A percentile compares a stretch with the other conserved stretches of the same genome.
Evolutionary conservation across 1,140 invertebrate genomes (phyloP).

Genomic region (Drosophila truncata): DNA sequence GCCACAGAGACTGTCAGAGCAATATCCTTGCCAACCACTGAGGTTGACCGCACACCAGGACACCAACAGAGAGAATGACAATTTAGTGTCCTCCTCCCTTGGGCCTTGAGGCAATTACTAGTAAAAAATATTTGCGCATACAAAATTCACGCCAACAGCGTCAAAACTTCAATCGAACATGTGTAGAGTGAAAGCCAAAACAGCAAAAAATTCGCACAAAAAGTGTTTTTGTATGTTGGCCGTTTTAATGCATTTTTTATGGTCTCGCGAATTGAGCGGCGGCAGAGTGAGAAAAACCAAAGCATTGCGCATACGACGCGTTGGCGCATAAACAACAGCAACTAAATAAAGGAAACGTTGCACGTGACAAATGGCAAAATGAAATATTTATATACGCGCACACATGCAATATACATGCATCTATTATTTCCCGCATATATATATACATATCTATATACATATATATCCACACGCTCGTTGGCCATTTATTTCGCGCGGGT

Average conservation of each 20-base stretch:
- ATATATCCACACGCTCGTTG: conserved; percentile 20
- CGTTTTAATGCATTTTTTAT: conserved; percentile 36
- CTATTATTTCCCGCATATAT: conserved; percentile 40
- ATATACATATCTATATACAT: conserved; percentile 22
- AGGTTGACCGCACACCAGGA: conserved; percentile 26
- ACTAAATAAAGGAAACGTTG: conserved; percentile 46
- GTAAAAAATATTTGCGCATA: conserved; percentile 13
- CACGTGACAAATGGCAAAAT: conserved; percentile 82
- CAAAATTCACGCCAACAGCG: conserved; percentile 27
- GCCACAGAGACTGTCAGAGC: conserved; percentile 19
- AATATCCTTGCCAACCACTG: conserved; percentile 17
- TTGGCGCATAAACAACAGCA: conserved; percentile 69
- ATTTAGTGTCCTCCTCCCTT: conserved; percentile 15
- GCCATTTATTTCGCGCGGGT: conserved; percentile 23
- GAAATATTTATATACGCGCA: conserved; percentile 72
- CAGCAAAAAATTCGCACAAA: conserved; percentile 1
- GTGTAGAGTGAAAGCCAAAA: conserved; percentile 11
- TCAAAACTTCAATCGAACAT: conserved; percentile 27
- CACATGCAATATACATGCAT: conserved; percentile 54
- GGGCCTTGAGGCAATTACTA: conserved; percentile 19
- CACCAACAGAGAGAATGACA: background rate
- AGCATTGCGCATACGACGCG: conserved; percentile 71
- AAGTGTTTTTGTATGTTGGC: conserved; percentile 13
- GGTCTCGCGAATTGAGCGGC: conserved; percentile 36
- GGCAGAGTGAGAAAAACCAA: conserved; percentile 24